Evolutionary conservation across 2,888 invertebrate species (phyloP), one percentile per base, ranked within the genome.

Genomic region (Thereva nobilitata): DNA sequence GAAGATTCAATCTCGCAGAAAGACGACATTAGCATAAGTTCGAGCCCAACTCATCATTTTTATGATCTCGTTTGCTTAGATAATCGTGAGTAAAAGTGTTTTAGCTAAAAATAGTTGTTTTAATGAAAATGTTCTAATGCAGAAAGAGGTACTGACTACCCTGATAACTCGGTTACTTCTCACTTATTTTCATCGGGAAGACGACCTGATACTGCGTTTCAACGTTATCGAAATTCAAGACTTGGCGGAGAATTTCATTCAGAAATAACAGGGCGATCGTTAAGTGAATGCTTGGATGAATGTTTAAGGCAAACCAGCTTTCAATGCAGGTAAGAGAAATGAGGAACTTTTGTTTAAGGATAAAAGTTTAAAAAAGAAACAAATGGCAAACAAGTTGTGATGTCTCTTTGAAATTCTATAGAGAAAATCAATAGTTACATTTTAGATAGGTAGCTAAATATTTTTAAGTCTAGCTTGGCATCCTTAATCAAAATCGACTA

Each of bases 1-100:
- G 95, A 95, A 81, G 94, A 95, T 77, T 93, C 93, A 0, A 88
- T 92, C 47, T 93, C 93, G 0, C 92, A 93, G 78, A 92, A 92
- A 76, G 92, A 93, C 77, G 93, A 93, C 76, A 88, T 94, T 73
- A 90, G 92, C 55, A 88, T 90, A 42, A 92, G 92, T 78, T 91
- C 89, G 73, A 92, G 92, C 73, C 90, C 91, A 3, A 91, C 91
- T 7, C 92, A 93, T 80, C 90, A 93, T 77, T 91, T 93, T 78
- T 94, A 92, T 76, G 93, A 94, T 80, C 87, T 94, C 67, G 91
- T 93, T 68, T 94, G 94, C 78, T 83, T 94, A 74, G 93, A 93
- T 79, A 93, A 92, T 82, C 92, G 93, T 93, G 84, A 90, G 92
- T 79, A 88, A 69, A 73, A 69, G 61, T 70, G 67, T 69, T 70